Percentiles rank a stretch among this genome's conserved stretches.
Conservation (phyloP, 2,888 invertebrate species). For the Pimpla rufipes region DNA sequence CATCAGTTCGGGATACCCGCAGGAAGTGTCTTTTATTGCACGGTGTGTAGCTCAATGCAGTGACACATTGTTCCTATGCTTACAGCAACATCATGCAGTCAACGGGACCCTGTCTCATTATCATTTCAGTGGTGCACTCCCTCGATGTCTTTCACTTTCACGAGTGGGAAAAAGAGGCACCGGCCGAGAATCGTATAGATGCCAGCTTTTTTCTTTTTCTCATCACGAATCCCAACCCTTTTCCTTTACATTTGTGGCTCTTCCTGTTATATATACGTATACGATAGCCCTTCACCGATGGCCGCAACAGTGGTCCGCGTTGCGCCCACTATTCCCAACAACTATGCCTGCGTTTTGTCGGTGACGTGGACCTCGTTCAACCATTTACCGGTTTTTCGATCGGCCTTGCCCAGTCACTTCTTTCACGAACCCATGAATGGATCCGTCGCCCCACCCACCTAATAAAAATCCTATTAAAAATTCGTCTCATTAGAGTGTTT, state of each 20-base stretch:
- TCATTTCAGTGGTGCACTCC: slow-evolving; percentile 62
- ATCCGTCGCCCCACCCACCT: slow-evolving; percentile 46
- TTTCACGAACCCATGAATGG: slow-evolving; percentile 38
- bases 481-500: background rate
- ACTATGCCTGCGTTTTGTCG: background rate
- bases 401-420: slow-evolving; percentile 55
- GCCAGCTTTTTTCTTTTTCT: slow-evolving; percentile 67
- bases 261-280: slow-evolving; percentile 61
- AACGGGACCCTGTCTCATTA: slow-evolving; percentile 66
- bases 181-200: background rate
- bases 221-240: slow-evolving; percentile 68
- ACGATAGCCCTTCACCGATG: slow-evolving; percentile 11
- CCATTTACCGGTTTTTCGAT: slow-evolving; percentile 58
- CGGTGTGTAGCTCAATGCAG: slow-evolving; percentile 24
- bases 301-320: background rate
- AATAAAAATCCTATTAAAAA: slow-evolving; percentile 32
- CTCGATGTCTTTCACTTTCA: slow-evolving; percentile 46
- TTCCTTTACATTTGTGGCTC: slow-evolving; percentile 68
- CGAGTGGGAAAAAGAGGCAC: slow-evolving; percentile 5
- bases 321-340: slow-evolving; percentile 19
- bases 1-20: slow-evolving; percentile 40
- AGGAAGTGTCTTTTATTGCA: slow-evolving; percentile 16
- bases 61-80: slow-evolving; percentile 57
- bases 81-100: slow-evolving; percentile 38
- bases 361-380: background rate